phyloP scores from a whole-genome alignment of 2,888 invertebrate species.

The Carcina quercana region DNA sequence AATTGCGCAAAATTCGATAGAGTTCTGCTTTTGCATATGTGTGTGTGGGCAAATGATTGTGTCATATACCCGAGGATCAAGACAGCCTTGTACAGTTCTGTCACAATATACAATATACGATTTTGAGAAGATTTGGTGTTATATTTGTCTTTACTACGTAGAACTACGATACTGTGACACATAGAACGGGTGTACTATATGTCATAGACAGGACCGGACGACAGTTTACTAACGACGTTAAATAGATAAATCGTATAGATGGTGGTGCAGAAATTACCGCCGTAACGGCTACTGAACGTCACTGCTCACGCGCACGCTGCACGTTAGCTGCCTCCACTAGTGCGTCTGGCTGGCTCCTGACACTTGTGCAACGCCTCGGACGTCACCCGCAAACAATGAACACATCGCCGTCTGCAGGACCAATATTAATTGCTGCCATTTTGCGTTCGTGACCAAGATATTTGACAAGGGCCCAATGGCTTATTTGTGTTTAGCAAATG shows the following conservation, averaged over 20 bases:
- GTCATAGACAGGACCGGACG: too few species aligned
- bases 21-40: constrained; percentile 18
- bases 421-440: constrained; percentile 51
- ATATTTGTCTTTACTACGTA: neutral
- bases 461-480: constrained; percentile 20
- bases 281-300: constrained; percentile 34
- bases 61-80: constrained; percentile 34
- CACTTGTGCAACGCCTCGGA: constrained; percentile 52
- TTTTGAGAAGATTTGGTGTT: neutral
- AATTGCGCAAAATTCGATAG: constrained; percentile 34
- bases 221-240: too few species aligned
- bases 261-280: constrained; percentile 25
- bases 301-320: constrained; percentile 36
- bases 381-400: constrained; percentile 61
- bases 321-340: neutral
- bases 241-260: too few species aligned
- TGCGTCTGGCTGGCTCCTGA: constrained; percentile 29
- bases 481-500: neutral
- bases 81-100: constrained; percentile 27
- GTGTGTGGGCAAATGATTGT: constrained; percentile 35
- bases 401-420: constrained; percentile 50
- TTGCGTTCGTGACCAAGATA: constrained; percentile 22
- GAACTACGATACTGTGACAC: too few species aligned
- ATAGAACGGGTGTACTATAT: too few species aligned
- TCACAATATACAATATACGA: neutral